Evolutionary conservation across 2,113 vertebrate species (phyloP).

Genomic region (Spilogale gracilis): DNA sequence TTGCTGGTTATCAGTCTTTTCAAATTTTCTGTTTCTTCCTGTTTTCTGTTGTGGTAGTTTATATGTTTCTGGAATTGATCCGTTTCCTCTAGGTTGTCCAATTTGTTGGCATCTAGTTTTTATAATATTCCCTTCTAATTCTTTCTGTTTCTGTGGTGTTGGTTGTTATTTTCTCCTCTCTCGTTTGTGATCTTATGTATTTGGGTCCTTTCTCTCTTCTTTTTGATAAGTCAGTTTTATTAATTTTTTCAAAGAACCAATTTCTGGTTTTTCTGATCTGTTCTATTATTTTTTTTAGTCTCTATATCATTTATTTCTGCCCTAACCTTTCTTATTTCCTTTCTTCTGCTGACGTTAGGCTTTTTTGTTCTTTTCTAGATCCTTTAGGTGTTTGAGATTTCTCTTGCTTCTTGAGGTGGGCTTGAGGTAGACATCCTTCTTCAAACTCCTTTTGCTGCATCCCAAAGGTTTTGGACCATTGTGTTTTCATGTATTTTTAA

Average conservation of each 20-base stretch:
- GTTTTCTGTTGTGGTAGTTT: not conserved
- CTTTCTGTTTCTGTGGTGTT: not conserved
- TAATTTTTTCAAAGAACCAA: not conserved
- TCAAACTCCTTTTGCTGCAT: not conserved
- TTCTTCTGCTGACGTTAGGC: not conserved
- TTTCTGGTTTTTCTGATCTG: not conserved
- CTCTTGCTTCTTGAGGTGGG: not conserved
- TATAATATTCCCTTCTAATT: not conserved
- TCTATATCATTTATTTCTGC: not conserved
- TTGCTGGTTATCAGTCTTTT: not conserved
- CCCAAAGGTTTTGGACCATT: not conserved
- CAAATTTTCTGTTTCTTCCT: not conserved
- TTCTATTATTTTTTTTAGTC: not conserved
- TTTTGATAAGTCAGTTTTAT: not conserved
- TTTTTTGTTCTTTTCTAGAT: not conserved
- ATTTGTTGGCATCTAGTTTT: not conserved
- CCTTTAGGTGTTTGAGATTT: not conserved
- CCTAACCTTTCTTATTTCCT: not conserved
- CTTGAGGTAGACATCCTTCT: not conserved
- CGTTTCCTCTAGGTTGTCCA: not conserved
- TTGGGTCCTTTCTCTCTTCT: not conserved
- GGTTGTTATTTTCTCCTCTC: not conserved
- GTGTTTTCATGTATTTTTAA: not conserved
- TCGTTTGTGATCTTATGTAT: not conserved
- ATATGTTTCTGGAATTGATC: not conserved